Evolutionary conservation across 2,888 invertebrate species (phyloP).

Genomic region (Bellardia pandia): DNA sequence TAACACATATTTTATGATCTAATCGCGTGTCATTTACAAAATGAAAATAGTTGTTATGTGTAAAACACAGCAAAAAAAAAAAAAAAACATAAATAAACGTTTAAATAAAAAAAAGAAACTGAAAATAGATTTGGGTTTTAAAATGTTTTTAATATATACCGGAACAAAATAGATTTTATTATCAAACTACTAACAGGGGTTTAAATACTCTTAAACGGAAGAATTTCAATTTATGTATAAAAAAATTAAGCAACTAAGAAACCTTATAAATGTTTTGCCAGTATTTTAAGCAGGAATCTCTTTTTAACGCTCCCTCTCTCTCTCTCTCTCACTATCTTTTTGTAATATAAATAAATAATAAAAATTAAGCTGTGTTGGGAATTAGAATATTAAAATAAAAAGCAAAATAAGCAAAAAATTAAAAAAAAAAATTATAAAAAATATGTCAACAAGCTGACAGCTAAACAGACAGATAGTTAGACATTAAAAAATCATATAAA

Average conservation of each 20-base stretch:
- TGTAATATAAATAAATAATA: background rate
- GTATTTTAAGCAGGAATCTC: constrained; percentile 48
- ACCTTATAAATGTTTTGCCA: constrained; percentile 58
- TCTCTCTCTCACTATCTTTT: background rate
- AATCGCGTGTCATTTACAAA: constrained; percentile 41
- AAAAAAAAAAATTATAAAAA: constrained; percentile 33
- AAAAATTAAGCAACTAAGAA: constrained; percentile 48
- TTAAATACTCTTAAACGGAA: too few relatives aligned
- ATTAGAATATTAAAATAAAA: constrained; percentile 58
- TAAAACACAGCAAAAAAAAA: background rate
- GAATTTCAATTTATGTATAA: constrained; percentile 2
- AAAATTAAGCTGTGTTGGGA: constrained; percentile 68
- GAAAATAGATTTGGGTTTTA: background rate
- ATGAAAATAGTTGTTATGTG: background rate
- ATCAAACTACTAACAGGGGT: background rate
- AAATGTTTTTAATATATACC: constrained; percentile 34
- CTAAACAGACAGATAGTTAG: constrained; percentile 34
- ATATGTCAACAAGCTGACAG: constrained; percentile 59
- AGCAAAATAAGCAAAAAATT: constrained; percentile 31
- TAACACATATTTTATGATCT: constrained; percentile 29
- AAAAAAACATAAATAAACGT: background rate
- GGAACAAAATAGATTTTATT: constrained; percentile 19
- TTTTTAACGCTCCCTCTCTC: background rate
- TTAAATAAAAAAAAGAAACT: constrained; percentile 1
- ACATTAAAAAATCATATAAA: constrained; percentile 1